Conservation (phyloP, 2,888 invertebrate genomes). For the Enoplolaimus lenunculus region DNA sequence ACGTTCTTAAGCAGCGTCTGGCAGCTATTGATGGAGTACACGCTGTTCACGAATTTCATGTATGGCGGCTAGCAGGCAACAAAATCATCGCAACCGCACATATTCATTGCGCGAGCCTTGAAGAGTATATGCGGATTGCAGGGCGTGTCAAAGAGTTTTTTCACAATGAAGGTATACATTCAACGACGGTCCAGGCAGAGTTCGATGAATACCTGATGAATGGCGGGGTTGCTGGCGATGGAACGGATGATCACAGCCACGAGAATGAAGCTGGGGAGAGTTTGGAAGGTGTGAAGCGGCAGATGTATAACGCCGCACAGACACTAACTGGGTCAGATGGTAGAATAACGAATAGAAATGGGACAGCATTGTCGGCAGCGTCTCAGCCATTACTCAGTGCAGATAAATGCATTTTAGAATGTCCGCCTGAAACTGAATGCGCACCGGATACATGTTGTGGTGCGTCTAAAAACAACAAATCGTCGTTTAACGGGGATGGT, state of each 20-base stretch:
- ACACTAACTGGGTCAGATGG: no score
- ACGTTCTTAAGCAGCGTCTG: slow-evolving; percentile 31
- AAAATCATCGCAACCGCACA: slow-evolving; percentile 41
- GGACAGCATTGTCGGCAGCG: no score
- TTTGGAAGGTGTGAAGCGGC: no score
- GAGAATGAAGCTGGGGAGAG: neutral
- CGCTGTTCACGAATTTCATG: slow-evolving; percentile 45
- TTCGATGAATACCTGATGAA: slow-evolving; percentile 36
- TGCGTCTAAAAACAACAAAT: no score
- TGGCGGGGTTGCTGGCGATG: neutral
- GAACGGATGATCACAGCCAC: neutral
- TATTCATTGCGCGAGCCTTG: slow-evolving; percentile 42
- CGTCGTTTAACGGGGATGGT: no score
- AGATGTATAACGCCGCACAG: no score
- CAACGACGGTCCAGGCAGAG: slow-evolving; percentile 47
- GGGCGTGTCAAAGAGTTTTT: slow-evolving; percentile 43
- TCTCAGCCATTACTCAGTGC: no score
- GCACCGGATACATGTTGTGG: slow-evolving; percentile 8
- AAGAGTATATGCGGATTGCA: slow-evolving; percentile 43
- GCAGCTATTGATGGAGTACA: slow-evolving; percentile 44
- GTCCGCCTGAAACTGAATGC: slow-evolving; percentile 11
- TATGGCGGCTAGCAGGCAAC: slow-evolving; percentile 46
- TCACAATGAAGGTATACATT: slow-evolving; percentile 47
- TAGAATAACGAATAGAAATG: no score
- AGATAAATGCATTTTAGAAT: slow-evolving; percentile 13